Percentiles rank a stretch among this genome's conserved stretches.
These are phyloP conservation scores for Helicoverpa assulta DNA, from an alignment of 2,888 invertebrate genomes.

Conservation along the genomic window DNA sequence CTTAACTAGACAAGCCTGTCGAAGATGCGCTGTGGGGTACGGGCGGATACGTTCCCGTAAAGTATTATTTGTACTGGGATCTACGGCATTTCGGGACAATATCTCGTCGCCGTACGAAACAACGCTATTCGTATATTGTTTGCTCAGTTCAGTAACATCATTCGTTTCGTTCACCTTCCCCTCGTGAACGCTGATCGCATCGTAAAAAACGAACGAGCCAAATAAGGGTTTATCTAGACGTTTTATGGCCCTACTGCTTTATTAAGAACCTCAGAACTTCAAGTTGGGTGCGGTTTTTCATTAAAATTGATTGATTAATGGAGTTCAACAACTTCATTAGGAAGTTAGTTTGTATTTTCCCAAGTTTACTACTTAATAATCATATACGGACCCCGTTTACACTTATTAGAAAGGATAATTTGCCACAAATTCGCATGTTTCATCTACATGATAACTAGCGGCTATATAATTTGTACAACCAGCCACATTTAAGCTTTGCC, in stretches of 20 bases:
- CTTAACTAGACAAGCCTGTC: constrained; percentile 68
- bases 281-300: constrained; percentile 53
- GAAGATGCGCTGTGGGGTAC: constrained; percentile 66
- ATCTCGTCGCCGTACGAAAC: constrained; percentile 46
- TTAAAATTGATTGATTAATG: constrained; percentile 61
- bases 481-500: constrained; percentile 61
- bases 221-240: constrained; percentile 45
- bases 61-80: constrained; percentile 64
- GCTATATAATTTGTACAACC: constrained; percentile 62
- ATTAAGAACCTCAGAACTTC: constrained; percentile 50
- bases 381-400: constrained; percentile 37
- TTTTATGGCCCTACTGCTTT: constrained; percentile 47
- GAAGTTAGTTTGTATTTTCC: constrained; percentile 42
- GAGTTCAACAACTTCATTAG: constrained; percentile 54
- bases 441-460: constrained; percentile 48
- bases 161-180: constrained; percentile 53
- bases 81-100: constrained; percentile 53
- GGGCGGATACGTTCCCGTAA: constrained; percentile 54
- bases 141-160: constrained; percentile 45
- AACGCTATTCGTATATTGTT: constrained; percentile 53
- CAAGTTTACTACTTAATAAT: constrained; percentile 50
- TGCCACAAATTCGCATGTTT: constrained; percentile 35
- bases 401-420: constrained; percentile 35
- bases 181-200: constrained; percentile 44
- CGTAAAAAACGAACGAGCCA: constrained; percentile 47